Evolutionary conservation across 2,888 invertebrate genomes (phyloP).

Genomic region (Machimus rusticus): DNA sequence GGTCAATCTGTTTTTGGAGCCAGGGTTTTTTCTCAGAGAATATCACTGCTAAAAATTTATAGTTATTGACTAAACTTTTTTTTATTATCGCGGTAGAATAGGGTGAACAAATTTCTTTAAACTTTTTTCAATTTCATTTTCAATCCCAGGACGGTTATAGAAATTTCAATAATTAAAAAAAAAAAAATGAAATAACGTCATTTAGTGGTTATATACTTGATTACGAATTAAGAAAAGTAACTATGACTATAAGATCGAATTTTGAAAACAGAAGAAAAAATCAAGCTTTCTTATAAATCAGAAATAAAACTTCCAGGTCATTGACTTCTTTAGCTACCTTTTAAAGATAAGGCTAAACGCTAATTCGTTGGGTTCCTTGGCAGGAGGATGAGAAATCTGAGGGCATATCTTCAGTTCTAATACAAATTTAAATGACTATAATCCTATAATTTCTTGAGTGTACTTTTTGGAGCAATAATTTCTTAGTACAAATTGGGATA

Average conservation of each 20-base stretch:
- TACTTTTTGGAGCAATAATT: background rate
- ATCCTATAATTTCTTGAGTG: background rate
- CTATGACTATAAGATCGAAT: background rate
- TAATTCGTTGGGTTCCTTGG: background rate
- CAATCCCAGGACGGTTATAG: too few species aligned
- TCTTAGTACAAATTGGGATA: background rate
- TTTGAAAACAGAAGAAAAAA: too few species aligned
- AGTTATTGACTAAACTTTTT: too few species aligned
- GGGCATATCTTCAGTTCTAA: background rate
- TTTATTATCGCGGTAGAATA: too few species aligned
- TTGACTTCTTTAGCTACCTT: background rate
- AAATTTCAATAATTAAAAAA: background rate
- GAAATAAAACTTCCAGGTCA: background rate
- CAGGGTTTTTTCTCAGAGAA: too few species aligned
- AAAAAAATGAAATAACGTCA: background rate
- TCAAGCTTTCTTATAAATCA: too few species aligned
- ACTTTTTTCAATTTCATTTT: too few species aligned
- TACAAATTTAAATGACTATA: background rate
- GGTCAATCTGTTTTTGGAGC: too few species aligned
- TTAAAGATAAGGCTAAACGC: background rate
- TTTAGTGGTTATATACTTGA: background rate
- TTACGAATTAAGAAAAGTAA: too few species aligned
- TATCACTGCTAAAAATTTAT: too few species aligned
- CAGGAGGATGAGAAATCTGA: background rate
- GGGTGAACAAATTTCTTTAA: too few species aligned